Percentiles rank a stretch among this genome's conserved stretches.
phyloP scores from a whole-genome alignment of 2,797 vertebrate genomes.

The Brotula barbata region DNA sequence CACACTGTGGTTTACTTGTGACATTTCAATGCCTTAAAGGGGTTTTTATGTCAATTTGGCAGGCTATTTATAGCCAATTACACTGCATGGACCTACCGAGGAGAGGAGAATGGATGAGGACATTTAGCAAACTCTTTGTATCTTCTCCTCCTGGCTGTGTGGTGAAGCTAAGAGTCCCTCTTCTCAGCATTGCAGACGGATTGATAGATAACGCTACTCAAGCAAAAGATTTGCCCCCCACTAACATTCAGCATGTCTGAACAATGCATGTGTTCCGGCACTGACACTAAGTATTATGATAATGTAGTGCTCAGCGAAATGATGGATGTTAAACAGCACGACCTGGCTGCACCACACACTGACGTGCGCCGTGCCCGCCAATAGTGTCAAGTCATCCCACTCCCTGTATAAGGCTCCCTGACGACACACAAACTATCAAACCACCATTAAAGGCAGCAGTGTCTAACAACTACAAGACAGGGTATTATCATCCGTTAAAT shows the following conservation, averaged over 20 bases:
- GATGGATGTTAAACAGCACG: conserved; percentile 76
- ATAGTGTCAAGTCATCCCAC: conserved; percentile 72
- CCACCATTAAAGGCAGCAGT: conserved; percentile 45
- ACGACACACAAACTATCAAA: conserved; percentile 54
- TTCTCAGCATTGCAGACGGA: conserved; percentile 74
- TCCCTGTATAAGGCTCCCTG: conserved; percentile 41
- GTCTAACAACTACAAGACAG: conserved; percentile 42
- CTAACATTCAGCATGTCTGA: conserved; percentile 75
- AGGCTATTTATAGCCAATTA: conserved; percentile 75
- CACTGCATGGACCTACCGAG: conserved; percentile 65
- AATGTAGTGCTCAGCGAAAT: conserved; percentile 74
- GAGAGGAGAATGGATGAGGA: conserved; percentile 77
- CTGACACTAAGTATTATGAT: conserved; percentile 77
- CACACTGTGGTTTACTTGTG: conserved; percentile 57
- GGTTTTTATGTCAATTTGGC: conserved; percentile 67
- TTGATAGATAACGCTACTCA: conserved; percentile 78
- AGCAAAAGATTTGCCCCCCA: conserved; percentile 77
- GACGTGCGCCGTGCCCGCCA: conserved; percentile 44
- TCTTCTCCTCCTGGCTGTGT: conserved; percentile 70
- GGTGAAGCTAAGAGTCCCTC: conserved; percentile 66
- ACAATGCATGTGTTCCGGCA: conserved; percentile 69
- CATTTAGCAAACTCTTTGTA: conserved; percentile 77
- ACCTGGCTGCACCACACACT: conserved; percentile 66
- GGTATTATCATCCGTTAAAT: conserved; percentile 39
- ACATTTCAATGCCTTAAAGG: conserved; percentile 60